Base-by-base conservation (phyloP, 2,113 vertebrate species). In the Sclerurus mexicanus region DNA sequence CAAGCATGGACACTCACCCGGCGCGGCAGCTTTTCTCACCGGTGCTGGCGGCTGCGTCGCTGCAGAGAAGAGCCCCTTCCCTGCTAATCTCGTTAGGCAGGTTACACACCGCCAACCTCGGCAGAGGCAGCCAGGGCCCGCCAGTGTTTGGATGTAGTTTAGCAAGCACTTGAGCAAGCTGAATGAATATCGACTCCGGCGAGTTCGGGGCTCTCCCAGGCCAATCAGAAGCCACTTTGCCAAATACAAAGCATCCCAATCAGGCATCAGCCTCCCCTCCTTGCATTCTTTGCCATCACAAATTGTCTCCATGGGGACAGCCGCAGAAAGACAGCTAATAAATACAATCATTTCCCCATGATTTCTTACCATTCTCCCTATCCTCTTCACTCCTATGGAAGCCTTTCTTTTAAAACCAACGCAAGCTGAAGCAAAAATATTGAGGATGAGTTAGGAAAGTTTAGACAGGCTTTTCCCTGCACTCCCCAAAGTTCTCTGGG, bases 181-280 rank as follows among this genome's bases (percentile, higher is more conserved):
- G 99, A 99, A 99, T 99, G 99, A 99, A 99, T 99, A 99, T 99
- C 99, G 98, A 98, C 98, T 99, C 98, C 97, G 95, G 98, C 94
- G 98, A 99, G 99, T 99, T 99, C 98, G 98, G 99, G 98, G 98
- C 98, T 98, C 94, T 98, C 98, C 98, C 98, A 98, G 98, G 98
- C 99, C 99, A 99, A 99, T 99, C 99, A 99, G 99, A 98, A 99
- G 99, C 99, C 98, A 98, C 99, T 99, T 98, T 98, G 98, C 93
- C 98, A 98, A 98, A 99, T 98, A 99, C 99, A 99, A 99, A 99
- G 98, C 95, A 95, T 98, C 98, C 98, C 99, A 98, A 98, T 99
- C 98, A 99, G 99, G 98, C 98, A 97, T 98, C 98, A 98, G 98
- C 98, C 98, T 98, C 98, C 98, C 98, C 97, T 98, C 99, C 99